Percentiles rank a stretch among this genome's conserved stretches.
phyloP scores from a whole-genome alignment of 35 echinoderm and acorn worm genomes.

The Hemicentrotus pulcherrimus region DNA sequence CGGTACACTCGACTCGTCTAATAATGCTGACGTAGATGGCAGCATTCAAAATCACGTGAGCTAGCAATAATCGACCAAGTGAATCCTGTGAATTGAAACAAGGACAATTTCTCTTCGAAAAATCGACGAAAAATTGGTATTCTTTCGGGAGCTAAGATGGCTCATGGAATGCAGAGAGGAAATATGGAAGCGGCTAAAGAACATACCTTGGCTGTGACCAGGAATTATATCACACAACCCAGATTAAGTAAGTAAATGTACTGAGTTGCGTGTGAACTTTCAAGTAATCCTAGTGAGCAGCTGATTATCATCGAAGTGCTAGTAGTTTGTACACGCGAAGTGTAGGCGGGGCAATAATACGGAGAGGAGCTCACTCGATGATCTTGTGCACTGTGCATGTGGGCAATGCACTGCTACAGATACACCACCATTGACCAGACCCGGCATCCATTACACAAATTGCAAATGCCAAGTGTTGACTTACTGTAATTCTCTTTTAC shows the following conservation, averaged over 20 bases:
- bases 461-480: too few relatives aligned
- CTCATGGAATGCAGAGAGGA: slow-evolving; percentile 51
- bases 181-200: slow-evolving; percentile 78
- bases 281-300: not conserved
- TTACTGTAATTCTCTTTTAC: too few relatives aligned
- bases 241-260: slow-evolving; percentile 87
- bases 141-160: not conserved
- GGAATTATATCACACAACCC: slow-evolving; percentile 89
- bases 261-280: not conserved
- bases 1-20: too few relatives aligned
- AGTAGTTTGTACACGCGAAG: not conserved
- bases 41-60: not conserved
- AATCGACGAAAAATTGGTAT: not conserved
- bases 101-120: not conserved
- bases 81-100: not conserved
- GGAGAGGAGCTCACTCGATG: not conserved
- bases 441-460: too few relatives aligned
- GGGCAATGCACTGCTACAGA: too few relatives aligned
- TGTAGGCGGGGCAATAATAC: not conserved
- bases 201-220: slow-evolving; percentile 85
- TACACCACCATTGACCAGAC: too few relatives aligned
- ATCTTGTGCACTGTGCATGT: too few relatives aligned
- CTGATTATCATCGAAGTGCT: not conserved
- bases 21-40: not conserved
- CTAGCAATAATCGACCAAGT: too few relatives aligned